These are phyloP conservation scores for Bettongia penicillata DNA, from an alignment of 2,113 vertebrate genomes.

Conservation along the genomic window DNA sequence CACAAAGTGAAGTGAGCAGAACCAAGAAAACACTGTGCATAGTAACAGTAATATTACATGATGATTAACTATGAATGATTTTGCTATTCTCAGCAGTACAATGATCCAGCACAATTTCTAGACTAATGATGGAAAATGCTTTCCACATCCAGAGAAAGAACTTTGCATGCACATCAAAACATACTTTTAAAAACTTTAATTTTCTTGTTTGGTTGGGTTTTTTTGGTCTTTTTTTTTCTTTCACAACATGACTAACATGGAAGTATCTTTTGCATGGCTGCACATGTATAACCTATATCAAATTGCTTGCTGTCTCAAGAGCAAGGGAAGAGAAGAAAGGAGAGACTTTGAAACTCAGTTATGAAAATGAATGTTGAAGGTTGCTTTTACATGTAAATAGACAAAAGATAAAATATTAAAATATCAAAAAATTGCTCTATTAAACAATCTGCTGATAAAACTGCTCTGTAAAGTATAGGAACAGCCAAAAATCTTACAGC, in stretches of 20 bases:
- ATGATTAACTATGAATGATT: background rate
- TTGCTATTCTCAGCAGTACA: background rate
- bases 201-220: too few species aligned
- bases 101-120: background rate
- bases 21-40: background rate
- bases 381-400: background rate
- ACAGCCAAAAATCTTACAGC: background rate
- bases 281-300: background rate
- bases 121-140: background rate
- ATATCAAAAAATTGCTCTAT: background rate
- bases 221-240: background rate
- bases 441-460: background rate
- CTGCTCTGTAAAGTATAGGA: background rate
- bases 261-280: too few species aligned
- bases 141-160: background rate
- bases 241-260: too few species aligned
- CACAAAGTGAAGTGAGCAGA: too few species aligned
- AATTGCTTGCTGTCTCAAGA: background rate
- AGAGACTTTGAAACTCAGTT: background rate
- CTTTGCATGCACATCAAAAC: background rate
- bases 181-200: background rate
- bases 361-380: too few species aligned
- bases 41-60: background rate
- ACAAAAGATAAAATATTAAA: background rate
- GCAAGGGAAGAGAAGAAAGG: too few species aligned